These are phyloP conservation scores for Chitala chitala DNA, from an alignment of 2,113 vertebrate genomes.

Conservation along the genomic window DNA sequence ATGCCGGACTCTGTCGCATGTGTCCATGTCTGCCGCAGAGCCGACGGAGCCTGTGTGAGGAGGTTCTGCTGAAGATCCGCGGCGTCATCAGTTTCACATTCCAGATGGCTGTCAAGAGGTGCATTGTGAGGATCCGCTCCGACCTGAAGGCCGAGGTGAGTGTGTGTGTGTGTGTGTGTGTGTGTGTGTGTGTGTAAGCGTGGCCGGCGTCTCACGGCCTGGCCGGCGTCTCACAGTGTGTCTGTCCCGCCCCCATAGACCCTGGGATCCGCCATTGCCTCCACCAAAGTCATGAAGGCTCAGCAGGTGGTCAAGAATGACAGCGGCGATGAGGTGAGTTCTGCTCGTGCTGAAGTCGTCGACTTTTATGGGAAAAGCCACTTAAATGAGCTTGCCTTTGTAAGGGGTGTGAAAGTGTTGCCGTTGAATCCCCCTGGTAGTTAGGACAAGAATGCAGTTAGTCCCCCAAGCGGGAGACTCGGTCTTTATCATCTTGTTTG, in stretches of 20 bases:
- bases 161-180: background rate
- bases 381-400: no score
- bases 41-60: conserved; percentile 81
- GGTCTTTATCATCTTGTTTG: no score
- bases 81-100: conserved; percentile 96
- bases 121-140: conserved; percentile 82
- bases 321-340: conserved; percentile 79
- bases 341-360: background rate
- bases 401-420: no score
- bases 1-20: no score
- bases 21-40: conserved; percentile 53
- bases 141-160: conserved; percentile 88
- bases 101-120: conserved; percentile 87
- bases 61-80: conserved; percentile 86
- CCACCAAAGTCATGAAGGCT: conserved; percentile 87
- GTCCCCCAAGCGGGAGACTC: no score
- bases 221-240: background rate
- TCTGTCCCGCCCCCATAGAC: no score
- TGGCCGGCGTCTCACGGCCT: background rate
- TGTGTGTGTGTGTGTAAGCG: no score
- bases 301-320: conserved; percentile 88
- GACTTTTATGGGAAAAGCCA: background rate
- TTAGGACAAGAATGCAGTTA: no score
- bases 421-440: no score
- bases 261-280: conserved; percentile 80